These are phyloP conservation scores for Zaprionus gabonicus DNA, from an alignment of 1,140 invertebrate genomes.

Conservation along the genomic window DNA sequence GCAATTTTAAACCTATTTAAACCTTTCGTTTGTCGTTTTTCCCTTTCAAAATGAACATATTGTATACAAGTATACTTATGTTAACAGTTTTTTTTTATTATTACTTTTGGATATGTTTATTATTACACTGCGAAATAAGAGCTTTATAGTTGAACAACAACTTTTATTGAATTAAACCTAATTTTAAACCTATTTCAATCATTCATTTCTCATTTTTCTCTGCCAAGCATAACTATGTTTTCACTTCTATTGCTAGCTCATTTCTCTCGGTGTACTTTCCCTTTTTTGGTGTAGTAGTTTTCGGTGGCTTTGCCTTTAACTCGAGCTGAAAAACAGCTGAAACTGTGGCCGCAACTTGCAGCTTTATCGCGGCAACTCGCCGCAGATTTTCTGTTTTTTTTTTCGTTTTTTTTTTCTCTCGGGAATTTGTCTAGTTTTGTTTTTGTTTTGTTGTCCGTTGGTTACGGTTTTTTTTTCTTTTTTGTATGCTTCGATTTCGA, in stretches of 20 bases:
- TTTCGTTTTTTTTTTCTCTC: background rate
- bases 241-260: background rate
- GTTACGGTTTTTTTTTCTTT: slow-evolving; percentile 29
- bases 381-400: slow-evolving; percentile 12
- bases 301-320: slow-evolving; percentile 1
- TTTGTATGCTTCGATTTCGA: slow-evolving; percentile 77
- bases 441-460: slow-evolving; percentile 10
- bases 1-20: background rate
- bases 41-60: too few relatives aligned
- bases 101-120: too few relatives aligned
- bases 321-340: slow-evolving; percentile 25
- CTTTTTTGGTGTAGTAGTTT: slow-evolving; percentile 9
- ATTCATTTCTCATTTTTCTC: too few relatives aligned
- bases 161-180: background rate
- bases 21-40: too few relatives aligned
- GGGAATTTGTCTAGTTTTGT: slow-evolving; percentile 23
- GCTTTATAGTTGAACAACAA: background rate
- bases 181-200: background rate
- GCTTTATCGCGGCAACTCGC: slow-evolving; percentile 49
- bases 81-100: too few relatives aligned
- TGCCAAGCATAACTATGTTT: too few relatives aligned
- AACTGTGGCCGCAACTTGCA: slow-evolving; percentile 22
- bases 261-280: slow-evolving; percentile 11
- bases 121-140: background rate
- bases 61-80: too few relatives aligned